Base-by-base conservation (phyloP, 2,888 invertebrate species). In the Dryobotodes eremita region DNA sequence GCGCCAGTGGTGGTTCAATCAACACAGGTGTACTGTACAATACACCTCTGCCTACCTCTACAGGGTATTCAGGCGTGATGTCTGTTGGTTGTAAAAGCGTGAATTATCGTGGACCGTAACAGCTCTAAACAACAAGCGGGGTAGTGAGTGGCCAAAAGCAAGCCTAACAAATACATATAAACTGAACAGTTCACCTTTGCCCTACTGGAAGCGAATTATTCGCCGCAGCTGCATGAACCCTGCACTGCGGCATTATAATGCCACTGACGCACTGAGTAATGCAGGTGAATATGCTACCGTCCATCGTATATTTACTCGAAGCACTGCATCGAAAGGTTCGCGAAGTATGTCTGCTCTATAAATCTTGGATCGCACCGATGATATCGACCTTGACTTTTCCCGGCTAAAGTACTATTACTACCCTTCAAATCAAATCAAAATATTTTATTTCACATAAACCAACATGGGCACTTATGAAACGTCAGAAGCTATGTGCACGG, bases 191-290 rank as follows among this genome's bases (percentile, higher is more conserved):
- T 53, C 0, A 71, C 13, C 61, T 71, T 42, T 72, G 55, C 23
- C 73, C 79, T 64, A 73, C 57, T 5, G 13, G 53, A 70, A 69
- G 23, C 64, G 36, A 75, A 42, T 26, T 80, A 64, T 57, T 20
- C 13, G 2, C 23, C 55, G 55, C 23, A 65, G 20, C 57, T 23
- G 36, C 61, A 61, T 78, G 31, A 61, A 50, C 13, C 20, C 65
- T 78, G 81, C 81, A 81, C 53, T 81, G 84, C 79, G 46, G 71
- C 31, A 50, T 57, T 57, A 53, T 53, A 50, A 71, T 31, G 7
- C 46, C 13, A 31, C 26, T 48, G 17, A 36, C 23, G 48, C 48
- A 57, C n/a, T n/a, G 31, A 64, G n/a, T 61, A 46, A 66, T n/a
- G 31, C 55, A 71, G 57, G 31, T 46, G 17, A 50, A 73, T 50